Percentiles rank a stretch among this genome's conserved stretches.
phyloP scores from a whole-genome alignment of 2,113 vertebrate species.

The Cyprinodon variegatus region DNA sequence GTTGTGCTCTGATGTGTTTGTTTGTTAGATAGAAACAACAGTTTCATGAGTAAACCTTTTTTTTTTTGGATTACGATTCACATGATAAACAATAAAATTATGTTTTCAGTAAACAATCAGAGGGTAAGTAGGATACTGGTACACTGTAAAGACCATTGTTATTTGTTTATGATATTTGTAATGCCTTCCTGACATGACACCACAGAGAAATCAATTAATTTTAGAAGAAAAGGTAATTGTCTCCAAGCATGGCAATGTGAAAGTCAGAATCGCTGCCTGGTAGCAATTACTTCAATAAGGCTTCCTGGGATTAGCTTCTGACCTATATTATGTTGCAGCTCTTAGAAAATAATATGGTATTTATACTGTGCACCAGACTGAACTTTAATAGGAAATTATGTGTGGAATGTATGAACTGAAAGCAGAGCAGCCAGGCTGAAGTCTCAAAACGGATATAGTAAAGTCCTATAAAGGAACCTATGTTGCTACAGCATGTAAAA shows the following conservation, averaged over 20 bases:
- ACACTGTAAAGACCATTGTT: slow-evolving; percentile 4
- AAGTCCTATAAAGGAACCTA: too few relatives aligned
- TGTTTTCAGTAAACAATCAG: slow-evolving; percentile 14
- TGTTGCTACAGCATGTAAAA: too few relatives aligned
- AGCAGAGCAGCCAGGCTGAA: background rate
- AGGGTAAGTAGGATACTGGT: background rate
- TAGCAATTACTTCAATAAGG: slow-evolving; percentile 13
- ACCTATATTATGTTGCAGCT: slow-evolving; percentile 13
- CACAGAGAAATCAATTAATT: slow-evolving; percentile 1
- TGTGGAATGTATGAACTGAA: background rate
- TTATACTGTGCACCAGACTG: background rate
- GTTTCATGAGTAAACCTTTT: background rate
- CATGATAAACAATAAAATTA: background rate
- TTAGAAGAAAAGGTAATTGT: background rate
- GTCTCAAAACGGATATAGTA: background rate
- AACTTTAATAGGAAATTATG: slow-evolving; percentile 10
- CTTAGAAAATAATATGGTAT: slow-evolving; percentile 14
- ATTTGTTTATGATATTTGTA: background rate
- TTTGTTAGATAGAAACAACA: slow-evolving; percentile 30
- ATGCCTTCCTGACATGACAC: background rate
- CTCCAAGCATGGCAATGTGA: background rate
- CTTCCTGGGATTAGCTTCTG: slow-evolving; percentile 17
- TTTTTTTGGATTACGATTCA: background rate
- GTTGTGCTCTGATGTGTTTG: slow-evolving; percentile 45
- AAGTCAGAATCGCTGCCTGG: background rate